Evolutionary conservation across 37 sponge, comb jelly and placozoan genomes (phyloP), one percentile per base, ranked within the genome.

Genomic region (Agelas oroides): DNA sequence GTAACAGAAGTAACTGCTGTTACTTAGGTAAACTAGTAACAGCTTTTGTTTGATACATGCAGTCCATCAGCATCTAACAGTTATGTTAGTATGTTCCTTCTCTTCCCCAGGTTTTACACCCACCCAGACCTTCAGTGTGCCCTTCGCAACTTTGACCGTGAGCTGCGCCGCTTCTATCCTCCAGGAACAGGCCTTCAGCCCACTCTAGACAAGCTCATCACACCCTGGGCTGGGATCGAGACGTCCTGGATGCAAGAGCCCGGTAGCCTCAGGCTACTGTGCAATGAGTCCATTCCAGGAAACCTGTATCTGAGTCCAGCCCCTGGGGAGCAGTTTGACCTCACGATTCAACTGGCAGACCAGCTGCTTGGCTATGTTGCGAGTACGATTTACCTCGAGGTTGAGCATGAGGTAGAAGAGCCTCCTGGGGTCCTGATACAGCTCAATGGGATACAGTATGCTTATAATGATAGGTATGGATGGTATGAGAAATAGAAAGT

Each of bases 321-420:
- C 30, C 87, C 94, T 31, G 94, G 94, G 59, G 94, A 93, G 65
- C 73, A 86, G 70, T 93, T 93, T 86, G 94, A 93, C 65, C 63
- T 93, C 8, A 89, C 94, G 0, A 40, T 93, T 32, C 94, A 86
- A 67, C 46, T 93, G 60, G 76, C 77, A 0, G 94, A 93, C 59
- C 90, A 89, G 59, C 23, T 93, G 36, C 70, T 93, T 13, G 86
- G 86, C 70, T 73, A 36, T 30, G 78, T 86, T 1, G 63, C 73
- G 18, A 52, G 58, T 33, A 89, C 78, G 25, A 46, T 85, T 23
- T 89, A 70, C 75, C 15, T 93, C 64, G 41, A 77, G 79, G 88
- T 92, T 53, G 25, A 54, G 20, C 27, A 76, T 3, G 69, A 21
- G 5, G 37, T 79, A 17, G 54, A 73, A 38, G 30, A 1, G 23